Conservation (phyloP, 1,140 invertebrate species). For the Metopolophium dirhodum region DNA sequence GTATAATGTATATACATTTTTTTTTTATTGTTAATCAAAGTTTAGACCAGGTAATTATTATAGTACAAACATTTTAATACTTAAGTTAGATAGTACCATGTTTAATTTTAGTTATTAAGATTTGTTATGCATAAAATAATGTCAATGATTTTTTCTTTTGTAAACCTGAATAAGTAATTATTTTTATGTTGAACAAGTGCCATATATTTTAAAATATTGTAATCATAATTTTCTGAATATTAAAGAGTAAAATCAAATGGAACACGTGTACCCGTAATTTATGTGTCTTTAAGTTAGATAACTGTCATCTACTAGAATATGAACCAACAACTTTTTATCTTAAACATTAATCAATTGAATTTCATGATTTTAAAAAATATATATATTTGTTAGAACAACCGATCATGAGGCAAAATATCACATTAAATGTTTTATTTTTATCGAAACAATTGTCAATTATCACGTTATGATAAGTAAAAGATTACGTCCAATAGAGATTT, state of each 20-base stretch:
- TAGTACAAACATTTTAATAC: conserved; percentile 52
- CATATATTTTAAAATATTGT: conserved; percentile 45
- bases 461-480: background rate
- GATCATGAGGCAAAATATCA: background rate
- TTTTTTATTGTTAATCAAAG: conserved; percentile 39
- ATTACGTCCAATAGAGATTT: background rate
- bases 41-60: conserved; percentile 44
- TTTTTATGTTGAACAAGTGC: conserved; percentile 47
- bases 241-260: background rate
- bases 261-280: background rate
- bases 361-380: background rate
- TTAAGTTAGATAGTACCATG: conserved; percentile 39
- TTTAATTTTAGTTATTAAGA: conserved; percentile 43
- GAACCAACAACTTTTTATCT: background rate
- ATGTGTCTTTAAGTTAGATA: background rate
- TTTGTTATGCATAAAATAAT: conserved; percentile 33
- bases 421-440: background rate
- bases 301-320: background rate
- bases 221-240: background rate
- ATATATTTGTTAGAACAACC: background rate
- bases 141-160: background rate
- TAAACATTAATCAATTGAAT: background rate
- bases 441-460: conserved; percentile 24
- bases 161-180: background rate
- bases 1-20: conserved; percentile 41